Evolutionary conservation across 2,888 invertebrate species (phyloP).

Genomic region (Branchipolynoe longqiensis): DNA sequence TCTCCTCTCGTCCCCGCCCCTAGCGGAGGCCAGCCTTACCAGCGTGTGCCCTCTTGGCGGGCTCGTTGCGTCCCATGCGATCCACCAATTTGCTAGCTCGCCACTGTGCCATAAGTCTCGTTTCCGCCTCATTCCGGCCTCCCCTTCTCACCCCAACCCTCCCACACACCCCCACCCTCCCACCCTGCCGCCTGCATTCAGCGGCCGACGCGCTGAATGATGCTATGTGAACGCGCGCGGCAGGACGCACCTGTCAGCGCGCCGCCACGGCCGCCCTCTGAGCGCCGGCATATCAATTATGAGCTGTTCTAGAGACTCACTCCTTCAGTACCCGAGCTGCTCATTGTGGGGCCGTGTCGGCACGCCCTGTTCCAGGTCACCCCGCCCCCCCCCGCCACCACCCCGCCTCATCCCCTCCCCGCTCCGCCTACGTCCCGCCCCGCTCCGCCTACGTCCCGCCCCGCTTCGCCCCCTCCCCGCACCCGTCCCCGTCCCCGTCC

Average conservation of each 20-base stretch:
- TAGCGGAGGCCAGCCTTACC: slow-evolving; percentile 13
- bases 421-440: neutral
- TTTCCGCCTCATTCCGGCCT: neutral
- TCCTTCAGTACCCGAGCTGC: neutral
- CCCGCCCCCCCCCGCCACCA: neutral
- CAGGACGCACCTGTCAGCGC: neutral
- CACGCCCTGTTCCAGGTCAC: neutral
- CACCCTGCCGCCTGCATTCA: neutral
- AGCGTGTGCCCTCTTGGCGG: slow-evolving; percentile 42
- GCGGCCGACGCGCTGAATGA: slow-evolving; percentile 7
- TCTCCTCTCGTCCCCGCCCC: too few species aligned
- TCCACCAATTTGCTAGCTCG: slow-evolving; percentile 50
- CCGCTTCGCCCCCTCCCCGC: too few species aligned
- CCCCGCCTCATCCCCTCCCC: too few species aligned
- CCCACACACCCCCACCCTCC: slow-evolving; percentile 1
- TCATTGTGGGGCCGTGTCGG: slow-evolving; percentile 32
- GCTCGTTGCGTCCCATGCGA: slow-evolving; percentile 38
- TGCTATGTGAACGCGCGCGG: slow-evolving; percentile 37
- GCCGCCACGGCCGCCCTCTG: neutral
- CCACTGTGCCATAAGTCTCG: slow-evolving; percentile 15
- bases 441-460: neutral
- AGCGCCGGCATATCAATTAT: slow-evolving; percentile 45
- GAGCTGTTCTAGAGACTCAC: slow-evolving; percentile 5
- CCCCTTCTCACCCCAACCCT: neutral
- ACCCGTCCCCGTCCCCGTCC: too few species aligned